phyloP scores from a whole-genome alignment of 2,797 vertebrate species.

The Squalus acanthias region DNA sequence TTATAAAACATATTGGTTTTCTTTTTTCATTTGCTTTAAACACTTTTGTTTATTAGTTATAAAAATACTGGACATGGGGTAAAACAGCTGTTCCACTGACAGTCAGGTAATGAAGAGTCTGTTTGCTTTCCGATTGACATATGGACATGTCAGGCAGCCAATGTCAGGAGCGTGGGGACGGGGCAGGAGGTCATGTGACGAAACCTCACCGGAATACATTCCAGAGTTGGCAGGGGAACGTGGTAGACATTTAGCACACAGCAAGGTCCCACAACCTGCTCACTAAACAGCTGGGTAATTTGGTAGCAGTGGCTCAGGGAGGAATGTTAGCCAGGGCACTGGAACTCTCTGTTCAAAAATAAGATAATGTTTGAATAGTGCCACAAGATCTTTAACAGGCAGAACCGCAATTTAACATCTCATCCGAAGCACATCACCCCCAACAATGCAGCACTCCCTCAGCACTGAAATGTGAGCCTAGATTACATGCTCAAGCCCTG shows the following conservation, averaged over 20 bases:
- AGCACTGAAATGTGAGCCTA: not conserved
- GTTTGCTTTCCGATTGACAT: not conserved
- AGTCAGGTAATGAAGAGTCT: not conserved
- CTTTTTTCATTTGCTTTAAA: not conserved
- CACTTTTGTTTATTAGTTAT: not conserved
- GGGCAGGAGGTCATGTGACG: not conserved
- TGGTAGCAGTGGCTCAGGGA: not conserved
- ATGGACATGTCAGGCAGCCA: no score
- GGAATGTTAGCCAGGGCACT: not conserved
- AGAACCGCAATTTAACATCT: not conserved
- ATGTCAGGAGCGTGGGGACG: no score
- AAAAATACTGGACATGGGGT: not conserved
- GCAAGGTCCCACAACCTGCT: not conserved
- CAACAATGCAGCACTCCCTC: not conserved
- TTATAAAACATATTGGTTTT: not conserved
- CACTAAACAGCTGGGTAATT: not conserved
- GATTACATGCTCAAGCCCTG: not conserved
- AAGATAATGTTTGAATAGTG: not conserved
- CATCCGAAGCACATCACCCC: not conserved
- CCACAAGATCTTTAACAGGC: not conserved
- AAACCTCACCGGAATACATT: not conserved
- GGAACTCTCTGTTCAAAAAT: not conserved
- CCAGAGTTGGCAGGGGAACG: no score
- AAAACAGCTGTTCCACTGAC: not conserved
- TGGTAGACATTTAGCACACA: no score